A percentile compares a stretch with the other conserved stretches of the same genome.
phyloP scores from a whole-genome alignment of 2,888 invertebrate species.

The Scelioninae gen. 1 region DNA sequence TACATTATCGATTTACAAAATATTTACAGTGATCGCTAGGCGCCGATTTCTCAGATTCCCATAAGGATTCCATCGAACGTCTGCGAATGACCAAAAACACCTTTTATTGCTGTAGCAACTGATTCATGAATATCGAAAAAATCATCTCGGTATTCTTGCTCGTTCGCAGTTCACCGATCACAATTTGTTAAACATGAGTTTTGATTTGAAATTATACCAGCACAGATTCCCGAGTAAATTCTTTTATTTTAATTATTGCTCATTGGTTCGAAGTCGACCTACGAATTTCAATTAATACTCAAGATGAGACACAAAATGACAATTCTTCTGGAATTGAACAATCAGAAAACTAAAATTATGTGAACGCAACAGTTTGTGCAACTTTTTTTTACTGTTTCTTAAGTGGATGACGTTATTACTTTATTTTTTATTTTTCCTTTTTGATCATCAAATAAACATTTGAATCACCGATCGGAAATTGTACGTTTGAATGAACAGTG shows the following conservation, averaged over 20 bases:
- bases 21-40: constrained; percentile 69
- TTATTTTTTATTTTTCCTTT: not conserved
- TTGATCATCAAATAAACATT: not conserved
- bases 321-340: too few species aligned
- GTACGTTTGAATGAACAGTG: constrained; percentile 25
- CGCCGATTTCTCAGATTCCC: constrained; percentile 42
- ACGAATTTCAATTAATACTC: too few species aligned
- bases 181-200: constrained; percentile 28
- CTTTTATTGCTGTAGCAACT: constrained; percentile 22
- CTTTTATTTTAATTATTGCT: constrained; percentile 60
- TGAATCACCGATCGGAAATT: constrained; percentile 7
- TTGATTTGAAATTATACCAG: constrained; percentile 45
- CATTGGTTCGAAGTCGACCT: constrained; percentile 14
- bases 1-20: constrained; percentile 69
- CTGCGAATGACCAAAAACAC: constrained; percentile 18
- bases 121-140: not conserved
- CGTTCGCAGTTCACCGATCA: constrained; percentile 6
- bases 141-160: not conserved
- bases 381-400: not conserved
- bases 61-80: constrained; percentile 51
- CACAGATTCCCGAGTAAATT: too few species aligned
- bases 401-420: not conserved
- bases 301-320: too few species aligned
- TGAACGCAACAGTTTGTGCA: not conserved
- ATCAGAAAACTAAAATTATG: not conserved